Evolutionary conservation across 2,888 invertebrate genomes (phyloP).

Genomic region (Isoperla grammatica): DNA sequence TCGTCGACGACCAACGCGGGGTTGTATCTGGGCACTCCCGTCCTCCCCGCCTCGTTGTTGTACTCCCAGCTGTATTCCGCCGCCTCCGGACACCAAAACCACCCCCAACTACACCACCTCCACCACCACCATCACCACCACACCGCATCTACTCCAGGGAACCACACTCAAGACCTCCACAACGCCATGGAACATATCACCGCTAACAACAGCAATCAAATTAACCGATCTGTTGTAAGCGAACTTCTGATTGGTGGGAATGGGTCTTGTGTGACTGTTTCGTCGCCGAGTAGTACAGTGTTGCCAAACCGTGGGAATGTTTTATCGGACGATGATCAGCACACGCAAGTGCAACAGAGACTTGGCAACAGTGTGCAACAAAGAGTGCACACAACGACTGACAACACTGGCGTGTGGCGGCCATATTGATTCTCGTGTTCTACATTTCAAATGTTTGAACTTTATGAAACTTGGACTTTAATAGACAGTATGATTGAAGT

Average conservation of each 20-base stretch:
- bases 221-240: conserved; percentile 22
- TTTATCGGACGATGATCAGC: conserved; percentile 27
- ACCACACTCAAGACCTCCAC: conserved; percentile 22
- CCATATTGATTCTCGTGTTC: conserved; percentile 22
- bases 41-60: conserved; percentile 72
- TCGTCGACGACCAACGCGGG: conserved; percentile 28
- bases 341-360: conserved; percentile 21
- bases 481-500: no score
- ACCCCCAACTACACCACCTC: conserved; percentile 28
- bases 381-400: conserved; percentile 24
- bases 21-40: conserved; percentile 46
- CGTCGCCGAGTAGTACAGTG: conserved; percentile 19
- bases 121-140: conserved; percentile 28
- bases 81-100: conserved; percentile 45
- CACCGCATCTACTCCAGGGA: neutral
- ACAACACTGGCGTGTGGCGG: conserved; percentile 28
- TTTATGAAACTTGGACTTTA: no score
- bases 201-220: conserved; percentile 14
- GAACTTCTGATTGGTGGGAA: conserved; percentile 24
- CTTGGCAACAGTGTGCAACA: conserved; percentile 20
- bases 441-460: no score
- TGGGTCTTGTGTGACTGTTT: conserved; percentile 22
- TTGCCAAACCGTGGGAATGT: conserved; percentile 15
- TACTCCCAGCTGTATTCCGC: conserved; percentile 81
- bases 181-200: conserved; percentile 29